Evolutionary conservation across 2,113 vertebrate species (phyloP).

Genomic region (Eubucco bourcierii): DNA sequence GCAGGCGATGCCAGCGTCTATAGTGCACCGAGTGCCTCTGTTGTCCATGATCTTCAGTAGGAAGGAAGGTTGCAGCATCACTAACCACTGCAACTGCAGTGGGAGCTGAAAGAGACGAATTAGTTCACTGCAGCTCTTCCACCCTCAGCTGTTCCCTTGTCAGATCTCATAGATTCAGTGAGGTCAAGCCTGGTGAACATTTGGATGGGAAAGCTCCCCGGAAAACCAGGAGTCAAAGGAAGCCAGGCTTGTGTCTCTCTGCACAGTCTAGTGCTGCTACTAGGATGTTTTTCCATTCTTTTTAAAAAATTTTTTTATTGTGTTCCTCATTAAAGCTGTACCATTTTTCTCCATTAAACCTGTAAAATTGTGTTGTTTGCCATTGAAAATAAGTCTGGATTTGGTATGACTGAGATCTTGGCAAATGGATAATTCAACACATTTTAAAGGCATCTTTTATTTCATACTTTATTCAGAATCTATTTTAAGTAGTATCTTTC

Average conservation of each 20-base stretch:
- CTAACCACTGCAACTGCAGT: rapidly evolving
- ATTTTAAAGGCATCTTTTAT: not conserved
- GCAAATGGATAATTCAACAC: not conserved
- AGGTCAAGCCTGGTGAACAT: not conserved
- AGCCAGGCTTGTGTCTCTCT: not conserved
- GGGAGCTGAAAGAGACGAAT: not conserved
- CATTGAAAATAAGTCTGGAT: not conserved
- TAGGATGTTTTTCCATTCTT: not conserved
- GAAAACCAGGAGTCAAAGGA: not conserved
- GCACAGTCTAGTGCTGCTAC: not conserved
- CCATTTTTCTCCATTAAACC: not conserved
- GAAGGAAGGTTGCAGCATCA: not conserved
- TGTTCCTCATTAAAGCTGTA: not conserved
- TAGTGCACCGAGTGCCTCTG: rapidly evolving
- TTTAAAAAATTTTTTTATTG: not conserved
- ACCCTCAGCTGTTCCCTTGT: not conserved
- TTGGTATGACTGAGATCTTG: not conserved
- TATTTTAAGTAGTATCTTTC: not conserved
- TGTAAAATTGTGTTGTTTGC: not conserved
- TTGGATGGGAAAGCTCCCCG: not conserved
- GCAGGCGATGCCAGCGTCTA: rapidly evolving
- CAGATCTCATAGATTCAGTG: not conserved
- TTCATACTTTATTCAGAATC: not conserved
- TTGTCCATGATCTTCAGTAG: rapidly evolving
- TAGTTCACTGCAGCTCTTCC: not conserved